These are phyloP conservation scores for Drosophila siamana DNA, from an alignment of 2,888 invertebrate species.

Conservation along the genomic window DNA sequence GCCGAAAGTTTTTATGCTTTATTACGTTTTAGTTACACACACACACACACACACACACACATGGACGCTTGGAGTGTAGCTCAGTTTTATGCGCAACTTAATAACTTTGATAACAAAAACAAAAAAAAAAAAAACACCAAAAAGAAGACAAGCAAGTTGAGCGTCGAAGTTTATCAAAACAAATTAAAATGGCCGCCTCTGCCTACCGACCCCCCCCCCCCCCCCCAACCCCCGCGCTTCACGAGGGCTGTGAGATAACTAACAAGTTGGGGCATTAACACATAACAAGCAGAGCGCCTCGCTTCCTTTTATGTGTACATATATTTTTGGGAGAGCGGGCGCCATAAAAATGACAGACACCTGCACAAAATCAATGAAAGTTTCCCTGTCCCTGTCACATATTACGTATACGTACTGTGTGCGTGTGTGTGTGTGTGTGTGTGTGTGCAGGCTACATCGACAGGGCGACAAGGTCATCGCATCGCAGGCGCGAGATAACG, in stretches of 20 bases:
- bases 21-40: constrained; percentile 40
- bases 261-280: constrained; percentile 32
- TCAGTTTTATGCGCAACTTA: constrained; percentile 48
- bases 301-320: not conserved
- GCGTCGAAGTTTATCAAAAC: constrained; percentile 39
- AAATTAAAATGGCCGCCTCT: constrained; percentile 36
- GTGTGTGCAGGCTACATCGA: too few species aligned
- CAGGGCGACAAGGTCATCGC: constrained; percentile 45
- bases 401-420: constrained; percentile 40
- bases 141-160: constrained; percentile 27
- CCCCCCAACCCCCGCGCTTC: not conserved
- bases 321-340: not conserved
- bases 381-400: constrained; percentile 22
- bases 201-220: not conserved
- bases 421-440: too few species aligned
- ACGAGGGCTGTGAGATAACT: constrained; percentile 44
- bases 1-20: constrained; percentile 59
- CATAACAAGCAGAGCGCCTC: constrained; percentile 31
- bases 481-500: not conserved
- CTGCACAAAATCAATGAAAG: constrained; percentile 57
- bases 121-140: constrained; percentile 29
- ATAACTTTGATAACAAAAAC: constrained; percentile 61
- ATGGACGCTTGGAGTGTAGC: constrained; percentile 8
- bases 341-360: constrained; percentile 44
- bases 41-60: not conserved